phyloP scores from a whole-genome alignment of 2,797 vertebrate genomes.

The Chaetophractus vellerosus region DNA sequence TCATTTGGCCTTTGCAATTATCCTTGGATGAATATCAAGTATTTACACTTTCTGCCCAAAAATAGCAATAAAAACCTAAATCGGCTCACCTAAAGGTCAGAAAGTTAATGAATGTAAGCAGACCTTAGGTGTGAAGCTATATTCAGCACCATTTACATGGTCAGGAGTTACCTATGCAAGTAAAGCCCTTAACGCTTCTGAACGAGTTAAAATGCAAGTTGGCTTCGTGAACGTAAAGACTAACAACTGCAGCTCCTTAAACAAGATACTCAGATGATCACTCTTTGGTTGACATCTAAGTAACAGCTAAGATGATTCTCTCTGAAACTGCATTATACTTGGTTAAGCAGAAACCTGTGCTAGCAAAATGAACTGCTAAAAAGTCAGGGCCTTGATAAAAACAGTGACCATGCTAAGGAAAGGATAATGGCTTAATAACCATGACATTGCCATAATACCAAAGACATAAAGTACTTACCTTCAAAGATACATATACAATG shows the following conservation, averaged over 20 bases:
- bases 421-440: conserved; percentile 7
- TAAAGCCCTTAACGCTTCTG: conserved; percentile 11
- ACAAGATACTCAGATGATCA: not conserved
- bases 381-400: conserved; percentile 17
- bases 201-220: not conserved
- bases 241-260: not conserved
- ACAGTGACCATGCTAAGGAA: not conserved
- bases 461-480: conserved; percentile 52
- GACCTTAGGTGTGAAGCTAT: not conserved
- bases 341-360: conserved; percentile 6
- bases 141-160: not conserved
- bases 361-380: conserved; percentile 24
- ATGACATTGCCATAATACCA: not conserved
- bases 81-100: not conserved
- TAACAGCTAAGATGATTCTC: not conserved
- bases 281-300: not conserved
- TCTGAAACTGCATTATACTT: not conserved
- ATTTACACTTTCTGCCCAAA: not conserved
- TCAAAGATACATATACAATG: conserved; percentile 12
- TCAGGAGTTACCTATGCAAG: conserved; percentile 6
- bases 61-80: conserved; percentile 41
- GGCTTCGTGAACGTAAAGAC: not conserved
- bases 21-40: not conserved
- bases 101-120: not conserved
- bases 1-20: conserved; percentile 42